Base-by-base conservation (phyloP, 2,888 invertebrate species). In the Drosophila tripunctata region DNA sequence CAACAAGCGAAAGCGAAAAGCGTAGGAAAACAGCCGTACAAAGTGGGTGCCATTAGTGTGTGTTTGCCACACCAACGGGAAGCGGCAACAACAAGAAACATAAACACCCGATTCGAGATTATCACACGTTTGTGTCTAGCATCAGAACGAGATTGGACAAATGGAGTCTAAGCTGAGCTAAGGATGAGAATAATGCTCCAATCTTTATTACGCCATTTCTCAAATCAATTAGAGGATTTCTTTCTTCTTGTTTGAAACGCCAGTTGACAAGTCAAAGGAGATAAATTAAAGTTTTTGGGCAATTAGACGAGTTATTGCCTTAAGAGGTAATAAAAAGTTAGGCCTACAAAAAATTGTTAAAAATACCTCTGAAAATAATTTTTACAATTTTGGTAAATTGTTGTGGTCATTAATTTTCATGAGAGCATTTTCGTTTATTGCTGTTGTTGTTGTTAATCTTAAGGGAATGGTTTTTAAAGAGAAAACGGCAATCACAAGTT, bases 21-120 rank as follows among this genome's bases (percentile, higher is more conserved):
- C 48, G 61, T 56, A 56, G 55, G 58, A 81, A 81, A 78, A 73
- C 61, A 61, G 51, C 48, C 66, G 43, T 47, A 73, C 78, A 69
- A 87, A 82, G 76, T 78, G 76, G 70, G 55, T 54, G 79, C 69
- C 74, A 87, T 83, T 87, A 82, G 71, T 82, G 66, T 85, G 66
- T 47, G 73, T 36, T 68, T 72, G 81, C 61, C 61, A 71, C 67
- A 55, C 55, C 55, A 52, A 12, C 24, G 15, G 24, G 4, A 44
- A 45, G 30, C 44, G 21, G 6, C 1, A 44, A 43, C 5, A 47
- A 10, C 30, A 33, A 15, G 35, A 43, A 19, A 45, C 33, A 61
- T 35, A 58, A 56, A 50, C 38, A 40, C 22, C 36, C 50, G 35
- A 64, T 45, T 58, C 52, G 41, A 77, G 78, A 78, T 77, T 78